Evolutionary conservation across 2,113 vertebrate genomes (phyloP).

Genomic region (Oxyruncus cristatus): DNA sequence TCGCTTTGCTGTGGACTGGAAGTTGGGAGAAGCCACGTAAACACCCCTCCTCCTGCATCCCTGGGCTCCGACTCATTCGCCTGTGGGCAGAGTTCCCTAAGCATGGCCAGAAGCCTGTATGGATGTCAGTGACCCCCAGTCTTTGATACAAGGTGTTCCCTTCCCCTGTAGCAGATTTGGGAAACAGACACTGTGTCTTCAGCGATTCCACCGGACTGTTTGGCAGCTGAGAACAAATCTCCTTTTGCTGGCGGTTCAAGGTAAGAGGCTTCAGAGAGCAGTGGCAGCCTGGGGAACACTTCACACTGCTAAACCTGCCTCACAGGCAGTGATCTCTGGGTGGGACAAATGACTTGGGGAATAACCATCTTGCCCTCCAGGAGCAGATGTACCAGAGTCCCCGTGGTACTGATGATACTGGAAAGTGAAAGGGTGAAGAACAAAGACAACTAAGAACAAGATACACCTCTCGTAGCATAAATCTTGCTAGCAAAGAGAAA

Average conservation of each 20-base stretch:
- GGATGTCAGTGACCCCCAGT: background rate
- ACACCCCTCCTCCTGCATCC: background rate
- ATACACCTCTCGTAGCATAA: background rate
- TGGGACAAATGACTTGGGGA: background rate
- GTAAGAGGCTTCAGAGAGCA: background rate
- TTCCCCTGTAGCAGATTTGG: background rate
- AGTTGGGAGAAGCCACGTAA: background rate
- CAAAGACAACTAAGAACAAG: background rate
- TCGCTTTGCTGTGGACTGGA: background rate
- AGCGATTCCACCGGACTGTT: background rate
- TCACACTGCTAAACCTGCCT: background rate
- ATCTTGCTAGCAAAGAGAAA: background rate
- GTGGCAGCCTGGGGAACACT: background rate
- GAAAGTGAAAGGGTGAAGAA: background rate
- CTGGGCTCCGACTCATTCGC: background rate
- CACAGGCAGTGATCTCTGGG: background rate
- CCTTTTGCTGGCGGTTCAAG: background rate
- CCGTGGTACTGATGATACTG: background rate
- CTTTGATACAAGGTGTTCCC: background rate
- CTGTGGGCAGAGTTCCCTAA: background rate
- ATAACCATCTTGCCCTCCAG: background rate
- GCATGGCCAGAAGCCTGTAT: background rate
- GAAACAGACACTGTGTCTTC: background rate
- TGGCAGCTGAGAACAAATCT: background rate
- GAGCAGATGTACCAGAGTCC: background rate